A percentile compares a stretch with the other conserved stretches of the same genome.
These are phyloP conservation scores for Tragelaphus eurycerus DNA, from an alignment of 2,797 vertebrate species.

Conservation along the genomic window DNA sequence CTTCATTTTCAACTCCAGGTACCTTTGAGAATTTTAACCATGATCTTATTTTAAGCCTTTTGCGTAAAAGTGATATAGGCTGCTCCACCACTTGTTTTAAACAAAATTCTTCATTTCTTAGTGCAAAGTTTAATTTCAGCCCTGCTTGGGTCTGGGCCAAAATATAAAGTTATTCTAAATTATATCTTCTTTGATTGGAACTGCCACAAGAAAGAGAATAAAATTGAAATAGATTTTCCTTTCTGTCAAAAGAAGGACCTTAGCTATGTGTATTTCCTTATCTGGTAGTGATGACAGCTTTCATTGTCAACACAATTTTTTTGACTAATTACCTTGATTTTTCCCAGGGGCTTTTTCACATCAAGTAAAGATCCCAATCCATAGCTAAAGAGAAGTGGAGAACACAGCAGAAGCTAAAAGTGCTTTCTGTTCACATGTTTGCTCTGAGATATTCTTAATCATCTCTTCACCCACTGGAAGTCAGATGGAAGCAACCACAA, in stretches of 20 bases:
- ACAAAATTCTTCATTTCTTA: neutral
- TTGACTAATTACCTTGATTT: conserved; percentile 40
- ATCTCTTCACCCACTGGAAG: neutral
- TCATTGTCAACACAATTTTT: conserved; percentile 43
- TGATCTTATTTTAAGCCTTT: neutral
- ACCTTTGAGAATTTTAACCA: neutral
- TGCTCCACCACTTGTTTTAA: neutral
- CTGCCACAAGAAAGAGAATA: neutral
- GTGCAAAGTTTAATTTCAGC: neutral
- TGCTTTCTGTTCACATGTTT: conserved; percentile 23
- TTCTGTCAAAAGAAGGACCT: neutral
- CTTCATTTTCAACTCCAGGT: neutral
- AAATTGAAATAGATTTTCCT: conserved; percentile 23
- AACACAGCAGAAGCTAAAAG: neutral
- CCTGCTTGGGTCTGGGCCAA: neutral
- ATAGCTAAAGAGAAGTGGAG: conserved; percentile 43
- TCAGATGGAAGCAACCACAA: neutral
- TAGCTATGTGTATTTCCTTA: conserved; percentile 55
- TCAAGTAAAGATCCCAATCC: conserved; percentile 42
- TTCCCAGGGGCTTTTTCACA: conserved; percentile 45
- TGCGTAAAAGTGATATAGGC: neutral
- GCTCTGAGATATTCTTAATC: conserved; percentile 28
- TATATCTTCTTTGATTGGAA: neutral
- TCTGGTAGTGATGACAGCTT: conserved; percentile 45
- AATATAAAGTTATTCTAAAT: neutral